phyloP scores from a whole-genome alignment of 2,797 vertebrate species.

The Mus spretus region DNA sequence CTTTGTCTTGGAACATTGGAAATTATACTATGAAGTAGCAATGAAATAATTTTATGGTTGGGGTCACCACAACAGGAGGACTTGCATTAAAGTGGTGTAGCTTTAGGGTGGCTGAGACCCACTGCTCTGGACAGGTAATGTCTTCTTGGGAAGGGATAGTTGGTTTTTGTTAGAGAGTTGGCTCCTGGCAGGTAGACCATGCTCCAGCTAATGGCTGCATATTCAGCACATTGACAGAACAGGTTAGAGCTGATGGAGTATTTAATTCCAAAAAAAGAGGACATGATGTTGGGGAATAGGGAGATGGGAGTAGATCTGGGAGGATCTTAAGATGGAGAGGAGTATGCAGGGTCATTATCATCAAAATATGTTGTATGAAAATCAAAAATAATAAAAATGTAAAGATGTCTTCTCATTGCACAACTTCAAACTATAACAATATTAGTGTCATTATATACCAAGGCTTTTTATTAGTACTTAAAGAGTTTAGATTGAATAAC shows the following conservation, averaged over 20 bases:
- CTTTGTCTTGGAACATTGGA: not conserved
- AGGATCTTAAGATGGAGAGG: not conserved
- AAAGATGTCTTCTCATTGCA: not conserved
- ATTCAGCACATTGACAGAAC: not conserved
- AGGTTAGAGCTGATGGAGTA: no score
- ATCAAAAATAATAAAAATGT: not conserved
- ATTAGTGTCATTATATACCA: not conserved
- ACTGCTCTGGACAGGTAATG: not conserved
- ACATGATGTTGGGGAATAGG: no score
- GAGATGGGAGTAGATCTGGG: not conserved
- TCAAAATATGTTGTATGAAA: not conserved
- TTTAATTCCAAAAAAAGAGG: not conserved
- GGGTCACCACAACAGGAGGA: not conserved
- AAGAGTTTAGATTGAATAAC: not conserved
- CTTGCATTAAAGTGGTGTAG: not conserved
- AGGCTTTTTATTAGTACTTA: not conserved
- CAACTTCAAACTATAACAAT: not conserved
- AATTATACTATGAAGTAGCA: not conserved
- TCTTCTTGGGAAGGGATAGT: not conserved
- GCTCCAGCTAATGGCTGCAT: no score
- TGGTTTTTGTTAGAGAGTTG: not conserved
- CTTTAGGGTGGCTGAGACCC: not conserved
- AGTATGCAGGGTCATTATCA: no score
- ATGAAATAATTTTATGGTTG: not conserved
- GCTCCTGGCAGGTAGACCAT: not conserved